A percentile compares a stretch with the other conserved stretches of the same genome.
These are phyloP conservation scores for Deroplatys truncata DNA, from an alignment of 2,888 invertebrate genomes.

Conservation along the genomic window DNA sequence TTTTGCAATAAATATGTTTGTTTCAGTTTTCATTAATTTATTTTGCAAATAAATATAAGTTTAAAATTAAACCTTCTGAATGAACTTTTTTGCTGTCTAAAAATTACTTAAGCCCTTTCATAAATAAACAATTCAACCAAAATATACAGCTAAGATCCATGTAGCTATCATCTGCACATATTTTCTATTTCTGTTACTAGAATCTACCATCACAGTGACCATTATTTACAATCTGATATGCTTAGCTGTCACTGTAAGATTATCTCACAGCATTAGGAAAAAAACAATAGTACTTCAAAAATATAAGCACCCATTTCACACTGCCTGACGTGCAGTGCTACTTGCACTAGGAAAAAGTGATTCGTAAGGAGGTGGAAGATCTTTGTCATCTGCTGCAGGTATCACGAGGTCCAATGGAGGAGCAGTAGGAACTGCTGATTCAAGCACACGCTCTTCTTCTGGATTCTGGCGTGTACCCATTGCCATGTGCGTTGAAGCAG, in stretches of 20 bases:
- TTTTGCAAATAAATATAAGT: no score
- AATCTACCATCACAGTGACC: background rate
- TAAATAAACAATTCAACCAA: background rate
- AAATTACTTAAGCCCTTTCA: background rate
- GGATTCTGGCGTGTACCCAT: background rate
- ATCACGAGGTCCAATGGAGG: background rate
- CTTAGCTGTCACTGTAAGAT: background rate
- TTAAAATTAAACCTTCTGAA: no score
- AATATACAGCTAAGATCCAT: background rate
- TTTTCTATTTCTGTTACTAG: background rate
- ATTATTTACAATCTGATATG: background rate
- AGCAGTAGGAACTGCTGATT: background rate
- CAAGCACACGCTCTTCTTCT: background rate
- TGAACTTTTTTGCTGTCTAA: no score
- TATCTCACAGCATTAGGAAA: background rate
- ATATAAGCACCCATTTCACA: background rate
- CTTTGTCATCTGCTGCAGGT: background rate
- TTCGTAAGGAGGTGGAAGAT: slow-evolving; percentile 13
- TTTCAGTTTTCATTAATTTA: no score
- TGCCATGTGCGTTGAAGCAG: background rate
- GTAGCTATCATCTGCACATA: background rate
- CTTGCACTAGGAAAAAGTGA: slow-evolving; percentile 4
- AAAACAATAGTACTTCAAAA: background rate
- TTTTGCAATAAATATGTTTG: no score
- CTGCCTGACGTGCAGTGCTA: background rate